Base-by-base conservation (phyloP, 1,140 invertebrate species). In the Drosophila obscura region DNA sequence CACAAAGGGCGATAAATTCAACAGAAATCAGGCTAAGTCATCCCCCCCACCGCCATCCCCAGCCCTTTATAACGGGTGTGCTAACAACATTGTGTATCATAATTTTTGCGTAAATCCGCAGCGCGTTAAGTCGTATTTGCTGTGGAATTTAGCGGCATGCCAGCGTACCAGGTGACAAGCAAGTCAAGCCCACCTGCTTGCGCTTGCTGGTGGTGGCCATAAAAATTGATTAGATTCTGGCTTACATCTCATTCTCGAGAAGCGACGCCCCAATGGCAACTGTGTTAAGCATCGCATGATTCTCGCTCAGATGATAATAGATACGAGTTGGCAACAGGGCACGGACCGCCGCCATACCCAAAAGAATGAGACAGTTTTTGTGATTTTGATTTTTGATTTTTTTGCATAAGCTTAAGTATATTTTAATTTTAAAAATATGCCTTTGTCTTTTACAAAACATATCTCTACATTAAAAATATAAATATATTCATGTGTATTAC, bases 401-500 rank as follows among this genome's bases (percentile, higher is more conserved):
- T 78, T 78, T 8, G 62, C 56, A 82, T 67, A 63, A 63, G 58
- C 66, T 68, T 75, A 68, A 24, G 39, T 67, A 66, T 5, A 1
- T 39, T 78, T 78, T 78, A 82, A 88, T 87, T 87, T 87, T 87
- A 87, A 87, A 87, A 87, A 87, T 87, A 87, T 87, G 83, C 79
- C 66, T 81, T 85, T 74, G 82, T 88, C 82, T 87, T 87, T 88
- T 87, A 87, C 82, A 88, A 88, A 88, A 88, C 76, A 88, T 77
- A 89, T 83, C 76, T 88, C 83, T 88, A 88, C 83, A 88, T 88
- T 88, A 88, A 88, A 88, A 88, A 82, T 87, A 89, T 79, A 68
- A 74, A 76, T 78, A 53, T 77, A 62, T 77, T 22, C 63, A 53
- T 69, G 52, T 63, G 43, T 71, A 57, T 66, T 24, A 56, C 59